Base-by-base conservation (phyloP, 2,797 vertebrate genomes). In the Thripadectes ignobilis region DNA sequence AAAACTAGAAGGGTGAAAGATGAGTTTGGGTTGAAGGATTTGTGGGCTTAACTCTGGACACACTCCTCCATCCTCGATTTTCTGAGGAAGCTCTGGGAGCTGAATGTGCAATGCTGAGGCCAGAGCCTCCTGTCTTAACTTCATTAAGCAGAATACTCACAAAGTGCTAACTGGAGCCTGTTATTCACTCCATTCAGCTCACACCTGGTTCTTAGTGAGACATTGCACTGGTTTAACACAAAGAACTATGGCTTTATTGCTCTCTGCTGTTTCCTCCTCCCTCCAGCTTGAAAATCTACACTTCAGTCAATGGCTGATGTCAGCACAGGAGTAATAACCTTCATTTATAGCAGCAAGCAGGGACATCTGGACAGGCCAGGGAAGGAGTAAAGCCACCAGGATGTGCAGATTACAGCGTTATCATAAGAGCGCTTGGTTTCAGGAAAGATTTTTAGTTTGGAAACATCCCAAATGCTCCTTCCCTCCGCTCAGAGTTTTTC, bases 291-390 rank as follows among this genome's bases (percentile, higher is more conserved):
- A 91, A 95, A 98, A 98, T 92, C 89, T 88, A 38, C 89, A 84
- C 95, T 97, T 96, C 93, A 97, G 59, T 97, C 93, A 97, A 71
- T 97, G 95, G 95, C 76, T 96, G 94, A 96, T 96, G 93, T 95
- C 93, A 92, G 94, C 1, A 2, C 96, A 96, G 96, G 96, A 97
- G 96, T 95, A 96, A 91, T 96, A 96, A 97, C 96, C 94, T 96
- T 95, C 67, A 72, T 95, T 98, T 95, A 95, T 68, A 63, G 88
- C 75, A 92, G 84, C 96, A 89, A 95, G 94, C 88, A 96, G 82
- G 96, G 95, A 97, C 97, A 98, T 96, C 96, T 98, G 97, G 91
- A 67, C 63, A 62, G 93, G 91, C 95, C 89, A 93, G 93, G 67
- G 76, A 80, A 91, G 95, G 67, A 79, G 65, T 71, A 92, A 89